A percentile compares a stretch with the other conserved stretches of the same genome.
These are phyloP conservation scores for Harlomillsia oculata DNA, from an alignment of 1,140 invertebrate genomes.

Conservation along the genomic window DNA sequence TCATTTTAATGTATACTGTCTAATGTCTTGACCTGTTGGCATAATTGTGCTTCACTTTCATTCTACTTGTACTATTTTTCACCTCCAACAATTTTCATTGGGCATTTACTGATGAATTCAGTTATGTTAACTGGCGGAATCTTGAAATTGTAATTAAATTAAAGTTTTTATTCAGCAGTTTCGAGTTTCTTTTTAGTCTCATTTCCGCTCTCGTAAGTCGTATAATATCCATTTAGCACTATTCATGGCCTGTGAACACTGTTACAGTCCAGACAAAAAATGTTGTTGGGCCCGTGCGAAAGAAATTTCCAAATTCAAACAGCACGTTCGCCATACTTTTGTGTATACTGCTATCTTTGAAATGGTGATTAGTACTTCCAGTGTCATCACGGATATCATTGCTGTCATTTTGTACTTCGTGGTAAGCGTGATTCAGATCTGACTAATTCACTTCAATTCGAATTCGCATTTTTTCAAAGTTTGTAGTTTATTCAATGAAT, in stretches of 20 bases:
- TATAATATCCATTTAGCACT: no score
- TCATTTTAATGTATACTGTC: no score
- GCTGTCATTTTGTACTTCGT: conserved; percentile 8
- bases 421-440: conserved; percentile 12
- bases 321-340: conserved; percentile 11
- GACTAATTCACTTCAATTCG: neutral
- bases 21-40: no score
- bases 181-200: no score
- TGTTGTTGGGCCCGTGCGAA: conserved; percentile 19
- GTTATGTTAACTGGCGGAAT: no score
- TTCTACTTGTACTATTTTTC: no score
- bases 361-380: conserved; percentile 8
- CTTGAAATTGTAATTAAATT: no score
- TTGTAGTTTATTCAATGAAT: neutral
- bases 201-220: no score
- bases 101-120: no score
- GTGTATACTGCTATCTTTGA: conserved; percentile 25
- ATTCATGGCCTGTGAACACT: conserved; percentile 21
- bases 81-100: no score
- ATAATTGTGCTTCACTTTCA: no score
- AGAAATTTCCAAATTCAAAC: conserved; percentile 26
- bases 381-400: conserved; percentile 23
- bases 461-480: neutral
- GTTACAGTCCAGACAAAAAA: conserved; percentile 3
- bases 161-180: no score